A percentile compares a stretch with the other conserved stretches of the same genome.
Evolutionary conservation across 2,888 invertebrate genomes (phyloP).

Genomic region (Mechanitis mazaeus): DNA sequence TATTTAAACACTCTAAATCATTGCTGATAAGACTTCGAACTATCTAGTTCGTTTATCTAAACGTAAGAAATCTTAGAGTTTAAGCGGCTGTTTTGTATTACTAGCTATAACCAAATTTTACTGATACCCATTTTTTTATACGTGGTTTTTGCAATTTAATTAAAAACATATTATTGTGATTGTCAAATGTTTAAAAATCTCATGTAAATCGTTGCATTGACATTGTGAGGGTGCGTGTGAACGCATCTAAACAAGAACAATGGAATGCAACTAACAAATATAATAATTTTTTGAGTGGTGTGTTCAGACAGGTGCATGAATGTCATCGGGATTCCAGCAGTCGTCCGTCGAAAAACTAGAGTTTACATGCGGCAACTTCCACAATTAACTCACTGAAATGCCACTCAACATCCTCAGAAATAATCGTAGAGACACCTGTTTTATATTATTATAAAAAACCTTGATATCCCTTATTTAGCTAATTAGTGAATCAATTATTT

Average conservation of each 20-base stretch:
- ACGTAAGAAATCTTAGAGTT: too few species aligned
- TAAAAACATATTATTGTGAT: too few species aligned
- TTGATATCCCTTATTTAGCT: slow-evolving; percentile 20
- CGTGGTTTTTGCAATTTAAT: too few species aligned
- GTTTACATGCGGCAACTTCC: slow-evolving; percentile 48
- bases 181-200: too few species aligned
- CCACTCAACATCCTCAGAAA: slow-evolving; percentile 58
- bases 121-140: too few species aligned
- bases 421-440: slow-evolving; percentile 50
- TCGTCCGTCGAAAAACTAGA: slow-evolving; percentile 57
- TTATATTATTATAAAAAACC: slow-evolving; percentile 37
- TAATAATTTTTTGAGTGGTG: slow-evolving; percentile 33
- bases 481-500: slow-evolving; percentile 2
- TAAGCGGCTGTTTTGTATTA: too few species aligned
- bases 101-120: too few species aligned
- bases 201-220: too few species aligned
- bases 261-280: slow-evolving; percentile 30
- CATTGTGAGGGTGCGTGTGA: slow-evolving; percentile 26
- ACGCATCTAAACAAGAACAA: slow-evolving; percentile 27
- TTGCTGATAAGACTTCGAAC: too few species aligned
- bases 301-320: slow-evolving; percentile 49
- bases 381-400: slow-evolving; percentile 68
- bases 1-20: too few species aligned
- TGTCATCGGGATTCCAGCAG: slow-evolving; percentile 51
- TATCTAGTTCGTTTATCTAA: too few species aligned